phyloP scores from a whole-genome alignment of 2,888 invertebrate genomes.

The Euplexia lucipara region DNA sequence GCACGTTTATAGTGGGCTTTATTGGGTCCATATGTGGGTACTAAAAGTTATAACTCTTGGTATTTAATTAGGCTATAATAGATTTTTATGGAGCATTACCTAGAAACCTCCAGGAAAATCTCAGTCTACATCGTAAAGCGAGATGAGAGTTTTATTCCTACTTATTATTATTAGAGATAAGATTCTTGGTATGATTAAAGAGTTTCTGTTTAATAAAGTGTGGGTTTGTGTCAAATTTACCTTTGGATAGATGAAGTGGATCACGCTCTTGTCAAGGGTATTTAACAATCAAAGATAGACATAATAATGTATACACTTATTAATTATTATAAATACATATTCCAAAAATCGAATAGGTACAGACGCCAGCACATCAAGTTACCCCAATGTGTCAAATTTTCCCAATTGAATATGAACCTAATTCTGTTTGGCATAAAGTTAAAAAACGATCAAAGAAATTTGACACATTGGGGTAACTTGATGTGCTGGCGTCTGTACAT shows the following conservation, averaged over 20 bases:
- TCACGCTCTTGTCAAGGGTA: too few species aligned
- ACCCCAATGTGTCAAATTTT: too few species aligned
- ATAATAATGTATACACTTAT: too few species aligned
- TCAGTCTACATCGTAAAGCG: slow-evolving; percentile 46
- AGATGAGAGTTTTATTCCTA: slow-evolving; percentile 30
- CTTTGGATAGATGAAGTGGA: not conserved
- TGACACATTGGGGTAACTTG: too few species aligned
- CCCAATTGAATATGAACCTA: too few species aligned
- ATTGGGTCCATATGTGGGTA: slow-evolving; percentile 61
- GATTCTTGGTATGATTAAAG: slow-evolving; percentile 24
- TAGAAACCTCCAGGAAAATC: slow-evolving; percentile 38
- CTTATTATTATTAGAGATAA: slow-evolving; percentile 28
- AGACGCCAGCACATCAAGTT: too few species aligned
- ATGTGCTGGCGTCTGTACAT: too few species aligned
- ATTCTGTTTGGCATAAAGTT: too few species aligned
- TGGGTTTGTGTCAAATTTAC: not conserved
- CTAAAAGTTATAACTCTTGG: slow-evolving; percentile 62
- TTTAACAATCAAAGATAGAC: too few species aligned
- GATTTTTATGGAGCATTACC: slow-evolving; percentile 61
- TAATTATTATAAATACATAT: too few species aligned
- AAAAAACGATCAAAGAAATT: too few species aligned
- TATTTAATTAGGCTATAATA: slow-evolving; percentile 66
- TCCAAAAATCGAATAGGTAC: too few species aligned
- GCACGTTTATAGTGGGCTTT: slow-evolving; percentile 59
- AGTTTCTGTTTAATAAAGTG: slow-evolving; percentile 20